phyloP scores from a whole-genome alignment of 2,888 invertebrate species.

The Epinotia brunnichana region DNA sequence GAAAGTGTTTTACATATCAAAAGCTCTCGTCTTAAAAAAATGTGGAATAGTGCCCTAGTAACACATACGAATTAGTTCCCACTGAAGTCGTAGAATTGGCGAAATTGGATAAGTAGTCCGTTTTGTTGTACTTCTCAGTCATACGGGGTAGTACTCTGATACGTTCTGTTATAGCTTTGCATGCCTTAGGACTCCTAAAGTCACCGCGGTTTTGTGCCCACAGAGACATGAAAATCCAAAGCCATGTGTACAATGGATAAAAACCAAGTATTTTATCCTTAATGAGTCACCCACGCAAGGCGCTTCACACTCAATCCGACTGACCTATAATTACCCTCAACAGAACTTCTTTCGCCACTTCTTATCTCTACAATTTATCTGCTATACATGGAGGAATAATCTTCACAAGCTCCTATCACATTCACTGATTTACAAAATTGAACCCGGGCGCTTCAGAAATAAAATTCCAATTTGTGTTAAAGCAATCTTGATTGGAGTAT shows the following conservation, averaged over 20 bases:
- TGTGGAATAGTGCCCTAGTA: too few relatives aligned
- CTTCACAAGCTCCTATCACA: background rate
- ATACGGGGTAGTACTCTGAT: too few relatives aligned
- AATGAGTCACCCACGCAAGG: constrained; percentile 6
- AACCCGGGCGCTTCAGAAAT: background rate
- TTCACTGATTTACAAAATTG: background rate
- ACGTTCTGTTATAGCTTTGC: too few relatives aligned
- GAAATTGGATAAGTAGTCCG: too few relatives aligned
- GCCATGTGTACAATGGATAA: background rate
- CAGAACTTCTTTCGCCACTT: constrained; percentile 46
- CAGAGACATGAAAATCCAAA: too few relatives aligned
- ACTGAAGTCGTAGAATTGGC: too few relatives aligned
- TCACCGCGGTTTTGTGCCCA: too few relatives aligned
- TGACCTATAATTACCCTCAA: constrained; percentile 44
- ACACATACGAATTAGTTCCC: too few relatives aligned
- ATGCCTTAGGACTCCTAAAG: too few relatives aligned
- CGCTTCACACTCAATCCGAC: constrained; percentile 19
- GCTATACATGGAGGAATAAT: constrained; percentile 31
- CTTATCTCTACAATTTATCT: constrained; percentile 49
- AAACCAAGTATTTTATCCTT: background rate
- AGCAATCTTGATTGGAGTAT: background rate
- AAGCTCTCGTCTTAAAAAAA: too few relatives aligned
- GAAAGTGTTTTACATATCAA: too few relatives aligned
- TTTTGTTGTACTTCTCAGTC: too few relatives aligned
- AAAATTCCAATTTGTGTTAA: background rate